A percentile compares a stretch with the other conserved stretches of the same genome.
phyloP scores from a whole-genome alignment of 1,140 invertebrate genomes.

The Heliconius hermathena region DNA sequence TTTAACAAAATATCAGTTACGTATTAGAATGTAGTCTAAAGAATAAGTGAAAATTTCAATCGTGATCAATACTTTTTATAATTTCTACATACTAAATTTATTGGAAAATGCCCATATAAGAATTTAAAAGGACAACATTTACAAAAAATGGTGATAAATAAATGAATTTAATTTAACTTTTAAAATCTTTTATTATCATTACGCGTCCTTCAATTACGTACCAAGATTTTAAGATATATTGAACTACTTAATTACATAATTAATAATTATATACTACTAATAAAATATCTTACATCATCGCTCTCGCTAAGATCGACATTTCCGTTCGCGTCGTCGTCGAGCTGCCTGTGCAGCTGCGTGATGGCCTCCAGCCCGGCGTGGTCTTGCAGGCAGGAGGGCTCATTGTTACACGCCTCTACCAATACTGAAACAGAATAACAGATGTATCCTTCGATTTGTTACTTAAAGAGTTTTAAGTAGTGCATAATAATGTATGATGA shows the following conservation, averaged over 20 bases:
- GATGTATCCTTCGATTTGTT: not conserved
- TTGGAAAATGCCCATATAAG: too few species aligned
- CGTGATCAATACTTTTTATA: too few species aligned
- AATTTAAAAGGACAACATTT: too few species aligned
- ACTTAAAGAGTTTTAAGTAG: not conserved
- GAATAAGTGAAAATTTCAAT: too few species aligned
- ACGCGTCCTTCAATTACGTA: not conserved
- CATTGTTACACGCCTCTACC: slow-evolving; percentile 82
- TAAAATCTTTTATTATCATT: too few species aligned
- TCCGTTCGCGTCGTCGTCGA: slow-evolving; percentile 97
- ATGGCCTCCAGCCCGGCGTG: slow-evolving; percentile 94
- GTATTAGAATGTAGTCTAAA: too few species aligned
- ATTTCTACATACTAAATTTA: too few species aligned
- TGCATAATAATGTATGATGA: not conserved
- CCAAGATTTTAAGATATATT: not conserved
- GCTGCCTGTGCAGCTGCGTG: slow-evolving; percentile 91
- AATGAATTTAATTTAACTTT: too few species aligned
- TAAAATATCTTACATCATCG: slow-evolving; percentile 89
- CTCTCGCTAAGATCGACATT: slow-evolving; percentile 97
- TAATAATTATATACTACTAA: not conserved
- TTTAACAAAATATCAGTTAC: too few species aligned
- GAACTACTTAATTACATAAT: not conserved
- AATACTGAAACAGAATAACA: slow-evolving; percentile 57
- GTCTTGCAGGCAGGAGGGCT: slow-evolving; percentile 90
- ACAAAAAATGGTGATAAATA: too few species aligned